Evolutionary conservation across 2,888 invertebrate genomes (phyloP).

Genomic region (Stratiomys singularior): DNA sequence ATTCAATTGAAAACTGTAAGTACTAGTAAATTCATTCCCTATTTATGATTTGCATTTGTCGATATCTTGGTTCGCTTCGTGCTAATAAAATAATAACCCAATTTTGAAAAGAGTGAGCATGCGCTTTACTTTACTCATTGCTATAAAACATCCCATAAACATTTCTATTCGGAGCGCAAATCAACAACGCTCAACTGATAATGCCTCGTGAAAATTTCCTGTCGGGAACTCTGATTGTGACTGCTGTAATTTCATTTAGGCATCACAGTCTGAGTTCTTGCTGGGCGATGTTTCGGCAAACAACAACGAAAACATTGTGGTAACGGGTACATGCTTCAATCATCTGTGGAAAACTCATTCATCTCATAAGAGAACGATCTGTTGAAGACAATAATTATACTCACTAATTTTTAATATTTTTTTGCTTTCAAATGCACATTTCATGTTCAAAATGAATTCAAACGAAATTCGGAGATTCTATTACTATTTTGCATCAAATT

Average conservation of each 20-base stretch:
- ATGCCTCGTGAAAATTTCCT: conserved; percentile 55
- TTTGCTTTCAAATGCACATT: no score
- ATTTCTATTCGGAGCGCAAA: background rate
- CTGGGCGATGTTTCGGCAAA: conserved; percentile 70
- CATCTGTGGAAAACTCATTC: background rate
- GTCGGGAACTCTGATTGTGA: conserved; percentile 84
- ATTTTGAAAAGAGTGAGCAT: background rate
- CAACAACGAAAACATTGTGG: conserved; percentile 56
- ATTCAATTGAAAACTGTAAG: conserved; percentile 57
- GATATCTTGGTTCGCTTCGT: background rate
- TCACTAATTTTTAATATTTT: no score
- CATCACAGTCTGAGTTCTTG: conserved; percentile 98
- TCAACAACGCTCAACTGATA: no score
- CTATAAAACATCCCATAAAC: background rate
- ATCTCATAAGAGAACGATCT: no score
- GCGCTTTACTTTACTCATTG: conserved; percentile 12
- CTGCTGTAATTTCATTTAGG: conserved; percentile 73
- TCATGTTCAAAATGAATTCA: no score
- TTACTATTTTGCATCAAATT: no score
- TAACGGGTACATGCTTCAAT: background rate
- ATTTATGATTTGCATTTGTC: background rate
- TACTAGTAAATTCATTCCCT: conserved; percentile 45
- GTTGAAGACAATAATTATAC: no score
- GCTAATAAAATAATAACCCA: background rate
- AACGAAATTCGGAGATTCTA: no score